Evolutionary conservation across 2,888 invertebrate genomes (phyloP).

Genomic region (Coenonympha glycerion): DNA sequence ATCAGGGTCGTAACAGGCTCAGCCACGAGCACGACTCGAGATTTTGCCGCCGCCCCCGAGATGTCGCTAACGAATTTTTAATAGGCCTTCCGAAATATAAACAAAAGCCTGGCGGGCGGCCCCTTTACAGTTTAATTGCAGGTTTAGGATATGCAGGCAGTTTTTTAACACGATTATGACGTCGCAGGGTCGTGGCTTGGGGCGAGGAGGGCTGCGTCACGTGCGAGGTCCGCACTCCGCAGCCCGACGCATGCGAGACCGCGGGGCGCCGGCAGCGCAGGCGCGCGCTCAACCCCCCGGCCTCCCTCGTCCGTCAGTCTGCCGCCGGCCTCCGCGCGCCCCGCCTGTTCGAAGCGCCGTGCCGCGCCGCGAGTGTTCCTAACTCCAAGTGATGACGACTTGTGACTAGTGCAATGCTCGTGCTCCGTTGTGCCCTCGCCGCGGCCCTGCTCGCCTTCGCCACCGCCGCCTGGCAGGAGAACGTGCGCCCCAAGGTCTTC

Average conservation of each 20-base stretch:
- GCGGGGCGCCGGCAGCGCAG: slow-evolving; percentile 62
- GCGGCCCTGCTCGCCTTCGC: slow-evolving; percentile 74
- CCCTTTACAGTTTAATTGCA: slow-evolving; percentile 62
- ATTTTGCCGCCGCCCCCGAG: slow-evolving; percentile 54
- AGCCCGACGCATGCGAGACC: slow-evolving; percentile 75
- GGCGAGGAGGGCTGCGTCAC: slow-evolving; percentile 75
- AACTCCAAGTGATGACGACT: slow-evolving; percentile 68
- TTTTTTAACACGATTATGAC: slow-evolving; percentile 74
- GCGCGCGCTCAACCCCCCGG: slow-evolving; percentile 66
- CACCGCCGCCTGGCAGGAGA: slow-evolving; percentile 90
- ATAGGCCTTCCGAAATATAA: slow-evolving; percentile 36
- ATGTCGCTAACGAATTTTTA: slow-evolving; percentile 58
- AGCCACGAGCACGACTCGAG: too few species aligned
- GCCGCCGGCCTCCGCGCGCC: slow-evolving; percentile 74
- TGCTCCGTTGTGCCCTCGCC: slow-evolving; percentile 68
- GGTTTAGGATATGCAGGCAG: slow-evolving; percentile 71
- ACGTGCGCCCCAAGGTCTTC: slow-evolving; percentile 93
- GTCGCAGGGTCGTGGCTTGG: slow-evolving; percentile 62
- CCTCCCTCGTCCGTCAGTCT: slow-evolving; percentile 71
- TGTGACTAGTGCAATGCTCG: slow-evolving; percentile 74
- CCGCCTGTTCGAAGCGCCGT: slow-evolving; percentile 60
- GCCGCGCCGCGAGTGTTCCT: slow-evolving; percentile 56
- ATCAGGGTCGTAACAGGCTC: slow-evolving; percentile 57
- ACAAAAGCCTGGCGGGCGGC: slow-evolving; percentile 42
- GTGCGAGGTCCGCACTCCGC: slow-evolving; percentile 74